These are phyloP conservation scores for Sebastes itinus DNA, from an alignment of 2,797 vertebrate genomes.

Conservation along the genomic window DNA sequence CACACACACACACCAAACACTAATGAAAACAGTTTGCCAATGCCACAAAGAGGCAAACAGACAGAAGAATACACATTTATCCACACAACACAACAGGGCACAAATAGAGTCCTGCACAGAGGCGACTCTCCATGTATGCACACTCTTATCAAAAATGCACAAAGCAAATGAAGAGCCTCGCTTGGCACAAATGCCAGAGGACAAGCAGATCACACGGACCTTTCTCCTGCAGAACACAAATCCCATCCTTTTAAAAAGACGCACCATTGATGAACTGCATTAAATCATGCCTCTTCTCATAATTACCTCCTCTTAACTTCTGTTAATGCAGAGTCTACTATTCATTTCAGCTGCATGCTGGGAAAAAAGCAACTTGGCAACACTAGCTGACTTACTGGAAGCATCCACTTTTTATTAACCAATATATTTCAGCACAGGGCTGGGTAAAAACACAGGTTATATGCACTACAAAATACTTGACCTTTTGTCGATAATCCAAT, in stretches of 20 bases:
- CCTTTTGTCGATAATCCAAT: not conserved
- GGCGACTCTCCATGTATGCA: constrained; percentile 15
- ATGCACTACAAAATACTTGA: not conserved
- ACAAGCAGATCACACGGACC: constrained; percentile 31
- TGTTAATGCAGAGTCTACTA: not conserved
- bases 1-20: constrained; percentile 55
- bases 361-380: not conserved
- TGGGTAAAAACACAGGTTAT: not conserved
- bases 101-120: constrained; percentile 22
- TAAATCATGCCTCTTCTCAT: not conserved
- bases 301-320: not conserved
- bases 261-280: not conserved
- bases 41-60: constrained; percentile 45
- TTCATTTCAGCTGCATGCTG: not conserved
- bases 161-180: constrained; percentile 20
- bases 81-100: not conserved
- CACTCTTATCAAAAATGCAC: constrained; percentile 34
- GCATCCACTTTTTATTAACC: not conserved
- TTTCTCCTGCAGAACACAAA: not conserved
- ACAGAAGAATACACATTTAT: constrained; percentile 20
- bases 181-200: constrained; percentile 30
- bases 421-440: not conserved
- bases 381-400: not conserved
- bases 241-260: not conserved
- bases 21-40: constrained; percentile 45